Conservation (phyloP, 2,113 vertebrate species). For the Hoplias malabaricus region DNA sequence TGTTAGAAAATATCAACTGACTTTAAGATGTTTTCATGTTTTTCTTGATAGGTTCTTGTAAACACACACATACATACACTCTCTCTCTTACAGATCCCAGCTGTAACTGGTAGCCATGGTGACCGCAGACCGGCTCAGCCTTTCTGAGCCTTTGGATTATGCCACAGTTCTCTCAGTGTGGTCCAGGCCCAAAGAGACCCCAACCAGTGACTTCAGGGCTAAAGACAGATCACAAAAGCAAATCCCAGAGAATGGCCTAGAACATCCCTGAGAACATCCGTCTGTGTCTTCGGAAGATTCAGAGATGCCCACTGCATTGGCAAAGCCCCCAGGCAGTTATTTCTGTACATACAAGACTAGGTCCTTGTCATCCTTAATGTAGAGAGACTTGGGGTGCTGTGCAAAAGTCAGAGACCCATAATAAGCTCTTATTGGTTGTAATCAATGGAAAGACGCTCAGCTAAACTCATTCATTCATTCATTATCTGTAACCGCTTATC, state of each 20-base stretch:
- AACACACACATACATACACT: background rate
- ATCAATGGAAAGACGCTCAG: too few relatives aligned
- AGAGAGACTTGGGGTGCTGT: too few relatives aligned
- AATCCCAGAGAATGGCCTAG: background rate
- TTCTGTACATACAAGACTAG: background rate
- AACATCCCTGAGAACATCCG: background rate
- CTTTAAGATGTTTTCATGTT: too few relatives aligned
- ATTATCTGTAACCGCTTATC: too few relatives aligned
- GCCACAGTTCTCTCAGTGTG: conserved; percentile 5
- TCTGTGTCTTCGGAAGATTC: too few relatives aligned
- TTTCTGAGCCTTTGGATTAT: conserved; percentile 25
- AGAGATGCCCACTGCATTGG: too few relatives aligned
- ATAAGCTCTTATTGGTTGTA: too few relatives aligned
- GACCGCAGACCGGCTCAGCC: conserved; percentile 25
- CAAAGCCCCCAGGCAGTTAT: background rate
- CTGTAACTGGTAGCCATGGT: conserved; percentile 36
- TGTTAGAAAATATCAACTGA: too few relatives aligned
- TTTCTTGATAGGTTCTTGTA: too few relatives aligned
- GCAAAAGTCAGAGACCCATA: too few relatives aligned
- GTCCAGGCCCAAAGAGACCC: conserved; percentile 15
- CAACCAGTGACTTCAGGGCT: background rate
- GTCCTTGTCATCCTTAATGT: background rate
- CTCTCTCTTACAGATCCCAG: background rate
- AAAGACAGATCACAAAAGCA: background rate
- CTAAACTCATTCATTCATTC: too few relatives aligned